Evolutionary conservation across 1,140 invertebrate species (phyloP), one percentile per base, ranked within the genome.

Genomic region (Drosophila seguyi): DNA sequence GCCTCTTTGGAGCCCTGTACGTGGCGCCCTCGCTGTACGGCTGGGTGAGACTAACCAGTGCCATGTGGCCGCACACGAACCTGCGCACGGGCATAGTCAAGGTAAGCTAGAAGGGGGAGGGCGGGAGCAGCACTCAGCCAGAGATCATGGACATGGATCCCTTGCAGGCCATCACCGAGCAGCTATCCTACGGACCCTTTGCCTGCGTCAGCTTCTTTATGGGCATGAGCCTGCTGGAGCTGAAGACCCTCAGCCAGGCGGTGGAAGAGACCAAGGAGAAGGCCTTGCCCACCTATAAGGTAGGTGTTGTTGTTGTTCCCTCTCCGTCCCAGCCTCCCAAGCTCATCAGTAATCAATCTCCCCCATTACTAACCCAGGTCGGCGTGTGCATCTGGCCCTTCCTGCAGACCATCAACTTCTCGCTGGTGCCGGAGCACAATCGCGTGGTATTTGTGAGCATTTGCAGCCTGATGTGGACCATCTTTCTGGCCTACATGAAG

Each of bases 401-500:
- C 56, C 90, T 97, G 34, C 97, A 97, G 93, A 96, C 97, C 27
- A 93, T 97, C 4, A 98, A 98, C 85, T 97, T 97, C 81, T 94
- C 95, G 13, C 93, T 96, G 36, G 94, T 98, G 57, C 95, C 95
- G 29, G 96, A 97, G 90, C 94, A 94, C 78, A 97, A 98, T 93
- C 94, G 97, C 71, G 96, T 98, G 14, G 94, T 96, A n/a, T 97
- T 97, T 87, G 96, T 97, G 25, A 97, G 96, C 87, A 91, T 95
- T 16, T 97, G 96, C 87, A 97, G 97, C 93, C 94, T 98, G 53
- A 92, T 97, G 66, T 98, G 97, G 97, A 97, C 96, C 25, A 95
- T 95, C 77, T 97, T 97, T 91, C 93, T 98, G 55, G 96, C 97
- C 1, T 97, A 97, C 79, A 97, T 97, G 96, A 97, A 98, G 92